phyloP scores from a whole-genome alignment of 2,113 vertebrate species.

The Calyptomena viridis region DNA sequence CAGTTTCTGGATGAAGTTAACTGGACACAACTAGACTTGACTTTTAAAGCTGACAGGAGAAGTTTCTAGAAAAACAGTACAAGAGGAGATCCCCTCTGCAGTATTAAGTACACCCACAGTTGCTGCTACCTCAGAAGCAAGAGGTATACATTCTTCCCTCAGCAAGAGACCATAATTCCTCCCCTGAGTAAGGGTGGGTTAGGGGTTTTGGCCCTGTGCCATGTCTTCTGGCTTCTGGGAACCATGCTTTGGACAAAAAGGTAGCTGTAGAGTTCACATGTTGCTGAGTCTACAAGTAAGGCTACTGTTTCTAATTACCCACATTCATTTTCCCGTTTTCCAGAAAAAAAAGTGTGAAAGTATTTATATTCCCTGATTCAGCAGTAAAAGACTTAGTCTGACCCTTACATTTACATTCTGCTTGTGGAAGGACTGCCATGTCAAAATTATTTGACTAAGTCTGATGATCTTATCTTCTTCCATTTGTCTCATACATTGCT shows the following conservation, averaged over 20 bases:
- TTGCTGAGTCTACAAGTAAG: slow-evolving; percentile 44
- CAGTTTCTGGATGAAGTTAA: background rate
- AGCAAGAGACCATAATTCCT: background rate
- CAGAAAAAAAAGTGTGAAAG: slow-evolving; percentile 38
- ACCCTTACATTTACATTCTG: background rate
- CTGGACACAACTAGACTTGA: background rate
- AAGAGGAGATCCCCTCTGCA: background rate
- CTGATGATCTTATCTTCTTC: background rate
- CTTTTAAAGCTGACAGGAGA: background rate
- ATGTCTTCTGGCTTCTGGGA: background rate
- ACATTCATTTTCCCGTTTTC: background rate
- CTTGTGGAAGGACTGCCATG: background rate
- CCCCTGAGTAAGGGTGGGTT: background rate
- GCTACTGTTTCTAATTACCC: slow-evolving; percentile 39
- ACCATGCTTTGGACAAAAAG: background rate
- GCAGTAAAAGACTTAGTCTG: background rate
- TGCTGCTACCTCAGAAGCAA: slow-evolving; percentile 22
- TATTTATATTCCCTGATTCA: slow-evolving; percentile 3
- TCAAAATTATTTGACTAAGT: slow-evolving; percentile 32
- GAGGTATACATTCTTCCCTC: background rate
- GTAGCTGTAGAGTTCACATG: background rate
- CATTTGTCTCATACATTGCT: background rate
- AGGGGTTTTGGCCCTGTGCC: slow-evolving; percentile 4
- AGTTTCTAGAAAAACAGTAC: background rate
- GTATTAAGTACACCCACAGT: background rate